phyloP scores from a whole-genome alignment of 2,113 vertebrate genomes.

The Hippocampus zosterae region DNA sequence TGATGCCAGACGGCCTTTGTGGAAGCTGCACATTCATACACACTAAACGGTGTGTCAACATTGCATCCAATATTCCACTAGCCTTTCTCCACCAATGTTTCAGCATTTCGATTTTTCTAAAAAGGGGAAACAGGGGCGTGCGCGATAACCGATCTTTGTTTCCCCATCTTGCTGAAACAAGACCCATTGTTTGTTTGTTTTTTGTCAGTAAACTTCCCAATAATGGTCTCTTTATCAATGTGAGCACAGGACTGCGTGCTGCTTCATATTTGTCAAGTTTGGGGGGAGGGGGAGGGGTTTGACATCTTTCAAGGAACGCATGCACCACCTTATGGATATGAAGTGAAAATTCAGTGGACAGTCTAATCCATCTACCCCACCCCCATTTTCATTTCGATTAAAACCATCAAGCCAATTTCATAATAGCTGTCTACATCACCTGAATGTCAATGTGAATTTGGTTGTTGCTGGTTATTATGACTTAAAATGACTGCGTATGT shows the following conservation, averaged over 20 bases:
- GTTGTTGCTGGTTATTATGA: too few species aligned
- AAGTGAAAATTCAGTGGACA: constrained; percentile 1
- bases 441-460: not conserved
- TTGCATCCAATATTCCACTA: constrained; percentile 48
- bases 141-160: constrained; percentile 20
- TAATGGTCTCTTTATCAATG: constrained; percentile 11
- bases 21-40: constrained; percentile 46
- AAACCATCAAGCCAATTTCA: not conserved
- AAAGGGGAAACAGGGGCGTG: constrained; percentile 1
- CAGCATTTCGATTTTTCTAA: constrained; percentile 32
- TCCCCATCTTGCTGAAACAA: constrained; percentile 16
- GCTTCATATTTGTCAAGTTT: constrained; percentile 11
- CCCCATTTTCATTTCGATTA: not conserved
- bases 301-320: not conserved
- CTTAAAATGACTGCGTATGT: too few species aligned
- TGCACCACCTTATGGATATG: constrained; percentile 6
- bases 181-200: constrained; percentile 17
- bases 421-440: not conserved
- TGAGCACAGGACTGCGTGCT: not conserved
- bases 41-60: constrained; percentile 44
- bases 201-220: constrained; percentile 25
- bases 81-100: constrained; percentile 48
- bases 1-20: constrained; percentile 52
- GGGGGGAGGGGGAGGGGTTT: not conserved
- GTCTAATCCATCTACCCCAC: not conserved